phyloP scores from a whole-genome alignment of 30 jellyfish, hydroid and myxozoan species.

The Hydra vulgaris region DNA sequence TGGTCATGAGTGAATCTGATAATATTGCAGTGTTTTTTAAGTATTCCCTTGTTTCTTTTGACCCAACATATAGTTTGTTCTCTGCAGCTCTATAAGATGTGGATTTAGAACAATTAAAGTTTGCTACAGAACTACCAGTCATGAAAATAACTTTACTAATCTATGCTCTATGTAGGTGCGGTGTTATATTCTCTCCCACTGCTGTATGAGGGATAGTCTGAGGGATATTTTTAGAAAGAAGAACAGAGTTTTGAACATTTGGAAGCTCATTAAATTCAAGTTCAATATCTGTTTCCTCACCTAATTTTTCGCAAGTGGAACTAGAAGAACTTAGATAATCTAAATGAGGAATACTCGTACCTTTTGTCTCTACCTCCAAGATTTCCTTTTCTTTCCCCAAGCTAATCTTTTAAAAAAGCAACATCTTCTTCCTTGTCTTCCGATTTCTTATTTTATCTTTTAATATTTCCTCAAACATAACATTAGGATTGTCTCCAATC shows the following conservation, averaged over 20 bases:
- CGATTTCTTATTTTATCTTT: background rate
- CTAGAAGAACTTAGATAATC: background rate
- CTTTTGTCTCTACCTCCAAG: background rate
- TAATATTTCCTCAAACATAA: background rate
- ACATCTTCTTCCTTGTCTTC: background rate
- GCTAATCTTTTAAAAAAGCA: background rate
- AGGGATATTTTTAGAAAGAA: too few relatives aligned
- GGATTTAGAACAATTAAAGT: too few relatives aligned
- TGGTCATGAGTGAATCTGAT: background rate
- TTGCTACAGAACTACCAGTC: background rate
- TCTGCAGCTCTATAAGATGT: too few relatives aligned
- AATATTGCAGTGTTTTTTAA: background rate
- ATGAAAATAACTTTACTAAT: background rate
- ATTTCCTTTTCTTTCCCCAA: too few relatives aligned
- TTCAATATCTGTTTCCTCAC: background rate
- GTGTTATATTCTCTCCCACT: background rate
- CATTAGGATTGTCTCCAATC: background rate
- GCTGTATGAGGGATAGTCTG: background rate
- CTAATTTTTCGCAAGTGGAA: background rate
- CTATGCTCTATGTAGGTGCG: background rate
- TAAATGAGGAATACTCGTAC: background rate
- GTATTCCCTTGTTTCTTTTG: too few relatives aligned
- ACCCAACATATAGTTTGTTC: too few relatives aligned
- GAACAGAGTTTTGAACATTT: background rate
- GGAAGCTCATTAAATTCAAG: background rate